Evolutionary conservation across 2,797 vertebrate species (phyloP).

Genomic region (Prunella strophiata): DNA sequence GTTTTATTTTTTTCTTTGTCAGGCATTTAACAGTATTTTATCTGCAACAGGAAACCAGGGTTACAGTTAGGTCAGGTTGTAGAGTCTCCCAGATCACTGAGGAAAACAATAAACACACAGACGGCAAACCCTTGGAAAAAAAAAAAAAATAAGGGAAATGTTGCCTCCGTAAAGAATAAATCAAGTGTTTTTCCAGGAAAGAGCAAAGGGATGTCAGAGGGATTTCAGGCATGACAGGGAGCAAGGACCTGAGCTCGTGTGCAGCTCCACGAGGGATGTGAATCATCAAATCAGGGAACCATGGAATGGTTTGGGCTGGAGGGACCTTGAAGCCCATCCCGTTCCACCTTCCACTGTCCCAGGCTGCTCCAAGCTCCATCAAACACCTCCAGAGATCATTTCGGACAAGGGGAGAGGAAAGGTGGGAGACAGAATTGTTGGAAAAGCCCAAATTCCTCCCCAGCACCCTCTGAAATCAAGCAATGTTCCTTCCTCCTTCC

Average conservation of each 20-base stretch:
- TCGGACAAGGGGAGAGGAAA: neutral
- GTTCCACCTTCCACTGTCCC: neutral
- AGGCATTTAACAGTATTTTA: constrained; percentile 28
- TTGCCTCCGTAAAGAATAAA: neutral
- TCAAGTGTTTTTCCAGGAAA: neutral
- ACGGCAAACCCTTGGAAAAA: neutral
- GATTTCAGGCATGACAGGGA: neutral
- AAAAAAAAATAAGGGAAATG: neutral
- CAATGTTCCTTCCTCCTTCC: neutral
- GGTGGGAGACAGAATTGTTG: neutral
- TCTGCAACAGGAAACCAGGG: constrained; percentile 8
- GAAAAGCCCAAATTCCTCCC: neutral
- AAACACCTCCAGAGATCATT: neutral
- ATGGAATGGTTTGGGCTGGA: neutral
- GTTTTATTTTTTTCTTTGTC: neutral
- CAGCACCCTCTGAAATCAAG: neutral
- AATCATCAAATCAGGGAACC: neutral
- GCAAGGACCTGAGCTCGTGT: neutral
- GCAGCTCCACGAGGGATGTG: neutral
- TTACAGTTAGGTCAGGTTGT: constrained; percentile 4
- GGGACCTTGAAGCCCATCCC: neutral
- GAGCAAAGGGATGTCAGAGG: neutral
- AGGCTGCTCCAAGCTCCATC: neutral
- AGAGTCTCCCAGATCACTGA: neutral
- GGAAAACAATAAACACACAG: constrained; percentile 1